A percentile compares a stretch with the other conserved stretches of the same genome.
These are phyloP conservation scores for Aradus depressus DNA, from an alignment of 2,888 invertebrate genomes.

Conservation along the genomic window DNA sequence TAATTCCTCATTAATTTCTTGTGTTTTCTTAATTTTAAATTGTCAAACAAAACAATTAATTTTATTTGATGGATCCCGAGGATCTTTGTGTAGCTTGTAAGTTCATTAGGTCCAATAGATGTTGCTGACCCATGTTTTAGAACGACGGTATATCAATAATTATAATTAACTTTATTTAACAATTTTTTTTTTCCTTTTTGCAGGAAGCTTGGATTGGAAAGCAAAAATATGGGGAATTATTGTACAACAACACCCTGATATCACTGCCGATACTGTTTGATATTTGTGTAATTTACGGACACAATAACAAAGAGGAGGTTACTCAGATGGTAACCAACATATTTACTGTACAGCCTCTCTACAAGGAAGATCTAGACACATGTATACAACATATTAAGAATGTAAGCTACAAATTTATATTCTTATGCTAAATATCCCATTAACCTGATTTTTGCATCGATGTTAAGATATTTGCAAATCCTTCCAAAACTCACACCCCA, in stretches of 20 bases:
- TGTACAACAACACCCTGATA: constrained; percentile 69
- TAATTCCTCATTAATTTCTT: no score
- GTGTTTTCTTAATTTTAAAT: no score
- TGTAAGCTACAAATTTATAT: constrained; percentile 22
- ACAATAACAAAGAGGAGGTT: constrained; percentile 50
- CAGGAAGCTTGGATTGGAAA: constrained; percentile 50
- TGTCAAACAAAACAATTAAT: no score
- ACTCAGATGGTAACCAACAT: constrained; percentile 52
- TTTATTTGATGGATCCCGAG: no score
- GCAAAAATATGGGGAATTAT: constrained; percentile 51
- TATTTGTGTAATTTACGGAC: constrained; percentile 60
- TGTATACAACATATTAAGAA: constrained; percentile 27
- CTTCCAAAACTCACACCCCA: no score
- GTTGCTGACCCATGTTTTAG: no score
- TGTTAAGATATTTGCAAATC: no score
- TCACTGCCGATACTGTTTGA: constrained; percentile 76
- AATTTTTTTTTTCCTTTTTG: constrained; percentile 20
- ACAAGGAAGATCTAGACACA: constrained; percentile 29
- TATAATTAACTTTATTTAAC: neutral
- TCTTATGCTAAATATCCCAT: constrained; percentile 10
- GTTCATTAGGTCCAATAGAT: no score
- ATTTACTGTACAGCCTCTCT: constrained; percentile 50
- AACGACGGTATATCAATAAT: no score
- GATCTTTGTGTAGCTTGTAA: no score
- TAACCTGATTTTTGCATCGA: no score